These are phyloP conservation scores for Enteromius radiatus DNA, from an alignment of 2,797 vertebrate genomes.

Conservation along the genomic window DNA sequence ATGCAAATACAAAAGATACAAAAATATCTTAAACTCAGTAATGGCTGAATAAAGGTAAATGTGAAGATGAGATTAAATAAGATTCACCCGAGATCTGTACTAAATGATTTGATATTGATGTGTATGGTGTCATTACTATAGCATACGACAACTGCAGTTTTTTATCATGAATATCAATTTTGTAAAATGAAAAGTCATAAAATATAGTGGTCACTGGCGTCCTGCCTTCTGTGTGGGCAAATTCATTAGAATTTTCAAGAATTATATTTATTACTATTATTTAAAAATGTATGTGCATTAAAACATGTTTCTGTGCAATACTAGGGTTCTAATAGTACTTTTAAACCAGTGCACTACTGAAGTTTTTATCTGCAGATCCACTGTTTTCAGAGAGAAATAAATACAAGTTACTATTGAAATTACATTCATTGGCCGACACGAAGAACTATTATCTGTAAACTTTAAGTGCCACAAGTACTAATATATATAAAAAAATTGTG, in stretches of 20 bases:
- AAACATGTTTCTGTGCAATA: background rate
- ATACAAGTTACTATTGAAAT: background rate
- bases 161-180: too few relatives aligned
- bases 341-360: background rate
- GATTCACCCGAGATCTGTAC: background rate
- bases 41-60: conserved; percentile 27
- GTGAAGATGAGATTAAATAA: background rate
- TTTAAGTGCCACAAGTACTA: conserved; percentile 5
- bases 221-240: too few relatives aligned
- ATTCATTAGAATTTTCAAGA: too few relatives aligned
- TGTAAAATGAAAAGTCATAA: too few relatives aligned
- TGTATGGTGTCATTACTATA: background rate
- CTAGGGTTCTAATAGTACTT: background rate
- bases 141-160: conserved; percentile 10
- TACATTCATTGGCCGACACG: conserved; percentile 48
- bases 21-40: conserved; percentile 38
- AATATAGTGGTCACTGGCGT: too few relatives aligned
- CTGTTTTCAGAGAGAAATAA: background rate
- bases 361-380: conserved; percentile 7
- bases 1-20: conserved; percentile 46
- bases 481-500: background rate
- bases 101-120: conserved; percentile 11
- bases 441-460: background rate
- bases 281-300: background rate
- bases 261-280: background rate